A percentile compares a stretch with the other conserved stretches of the same genome.
These are phyloP conservation scores for Pseudoatta argentina DNA, from an alignment of 1,140 invertebrate species.

Conservation along the genomic window DNA sequence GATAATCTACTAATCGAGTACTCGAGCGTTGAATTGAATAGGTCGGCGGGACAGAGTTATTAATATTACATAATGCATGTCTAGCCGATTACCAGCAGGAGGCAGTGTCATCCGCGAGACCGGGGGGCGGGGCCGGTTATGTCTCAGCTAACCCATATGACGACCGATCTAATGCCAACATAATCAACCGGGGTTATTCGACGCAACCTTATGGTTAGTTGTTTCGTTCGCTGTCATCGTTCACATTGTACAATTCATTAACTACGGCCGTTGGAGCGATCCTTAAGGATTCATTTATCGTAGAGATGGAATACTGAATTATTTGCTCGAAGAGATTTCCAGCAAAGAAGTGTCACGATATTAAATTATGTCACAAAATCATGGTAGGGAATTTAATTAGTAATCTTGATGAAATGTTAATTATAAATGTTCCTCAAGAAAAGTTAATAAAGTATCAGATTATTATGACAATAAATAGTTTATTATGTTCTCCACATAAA, in stretches of 20 bases:
- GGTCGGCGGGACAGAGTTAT: not conserved
- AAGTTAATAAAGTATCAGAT: not conserved
- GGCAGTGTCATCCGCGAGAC: slow-evolving; percentile 75
- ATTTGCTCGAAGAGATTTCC: not conserved
- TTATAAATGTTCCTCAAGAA: not conserved
- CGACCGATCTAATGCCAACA: slow-evolving; percentile 80
- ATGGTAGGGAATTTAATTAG: not conserved
- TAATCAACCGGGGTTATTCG: slow-evolving; percentile 80
- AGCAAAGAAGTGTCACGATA: not conserved
- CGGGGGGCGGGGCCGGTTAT: slow-evolving; percentile 77
- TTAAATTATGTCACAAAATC: not conserved
- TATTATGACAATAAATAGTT: not conserved
- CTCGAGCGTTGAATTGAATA: not conserved
- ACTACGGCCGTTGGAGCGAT: slow-evolving; percentile 10
- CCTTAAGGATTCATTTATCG: not conserved
- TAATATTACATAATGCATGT: slow-evolving; percentile 72
- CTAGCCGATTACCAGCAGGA: slow-evolving; percentile 82
- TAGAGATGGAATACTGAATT: not conserved
- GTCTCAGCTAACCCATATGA: slow-evolving; percentile 78
- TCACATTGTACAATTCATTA: slow-evolving; percentile 44
- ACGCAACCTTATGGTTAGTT: slow-evolving; percentile 83
- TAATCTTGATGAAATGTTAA: not conserved
- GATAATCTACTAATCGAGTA: not conserved
- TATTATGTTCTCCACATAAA: not conserved
- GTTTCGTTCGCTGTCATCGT: slow-evolving; percentile 62